phyloP scores from a whole-genome alignment of 37 sponge, comb jelly and placozoan genomes.

The Mnemiopsis leidyi region DNA sequence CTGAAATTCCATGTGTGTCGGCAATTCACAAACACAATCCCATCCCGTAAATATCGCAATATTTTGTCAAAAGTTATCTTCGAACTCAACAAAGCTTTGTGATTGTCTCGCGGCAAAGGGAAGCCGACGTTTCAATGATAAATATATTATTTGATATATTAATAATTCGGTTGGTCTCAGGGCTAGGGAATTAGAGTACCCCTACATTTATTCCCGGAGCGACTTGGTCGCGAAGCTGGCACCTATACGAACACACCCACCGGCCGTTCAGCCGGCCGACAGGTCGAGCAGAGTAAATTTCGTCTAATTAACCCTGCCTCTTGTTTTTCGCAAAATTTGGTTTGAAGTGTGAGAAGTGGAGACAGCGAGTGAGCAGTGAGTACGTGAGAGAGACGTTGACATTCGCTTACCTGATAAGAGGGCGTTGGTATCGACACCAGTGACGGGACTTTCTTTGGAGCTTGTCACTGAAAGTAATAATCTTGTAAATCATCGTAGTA shows the following conservation, averaged over 20 bases:
- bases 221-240: not conserved
- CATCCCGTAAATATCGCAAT: constrained; percentile 63
- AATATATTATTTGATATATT: constrained; percentile 54
- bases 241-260: not conserved
- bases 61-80: constrained; percentile 64
- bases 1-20: constrained; percentile 38
- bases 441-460: not conserved
- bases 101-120: constrained; percentile 38
- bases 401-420: not conserved
- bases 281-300: not conserved
- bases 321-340: not conserved
- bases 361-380: not conserved
- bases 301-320: not conserved
- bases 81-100: constrained; percentile 55
- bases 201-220: not conserved
- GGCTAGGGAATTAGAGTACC: not conserved
- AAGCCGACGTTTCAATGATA: constrained; percentile 56
- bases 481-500: no score
- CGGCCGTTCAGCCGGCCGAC: not conserved
- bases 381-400: no score
- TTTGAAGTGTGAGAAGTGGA: not conserved
- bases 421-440: not conserved
- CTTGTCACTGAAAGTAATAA: not conserved
- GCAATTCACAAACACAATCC: constrained; percentile 63
- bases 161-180: not conserved